Base-by-base conservation (phyloP, 2,113 vertebrate species). In the Tetraodon nigroviridis region DNA sequence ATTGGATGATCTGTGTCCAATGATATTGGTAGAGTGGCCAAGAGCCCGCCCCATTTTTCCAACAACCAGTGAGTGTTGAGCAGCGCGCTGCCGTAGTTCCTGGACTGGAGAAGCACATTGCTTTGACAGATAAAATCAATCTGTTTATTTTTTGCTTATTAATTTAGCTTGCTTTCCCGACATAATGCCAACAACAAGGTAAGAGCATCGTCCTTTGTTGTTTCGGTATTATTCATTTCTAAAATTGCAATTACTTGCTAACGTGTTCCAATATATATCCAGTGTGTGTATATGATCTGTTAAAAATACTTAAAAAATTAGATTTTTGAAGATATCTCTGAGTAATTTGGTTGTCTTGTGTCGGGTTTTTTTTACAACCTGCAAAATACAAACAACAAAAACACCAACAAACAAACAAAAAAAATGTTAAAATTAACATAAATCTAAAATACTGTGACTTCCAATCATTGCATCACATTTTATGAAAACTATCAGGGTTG, bases 171-270 rank as follows among this genome's bases (percentile, higher is more conserved):
- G 45, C 64, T 73, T 55, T 52, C 51, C 58, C 74, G 67, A 73
- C 61, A 84, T 3, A 53, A 90, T 92, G 90, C 86, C 88, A 37
- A 80, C 85, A 58, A 46, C 83, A 69, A 83, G 90, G 90, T 92
- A 86, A 87, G 87, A 61, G 13, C 27, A 37, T 37, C 11, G 32
- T 37, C 32, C 32, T 12, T 8, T 37, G 32, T 7, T 37, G 32
- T 37, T 12, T 37, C 32, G 8, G 12, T 37, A 12, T 2, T 37
- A 37, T 11, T 12, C 1, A 12, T 37, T 37, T 37, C 11, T 37
- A 37, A 37, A 37, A 37, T 37, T 37, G 32, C 3, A 37, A 37
- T 37, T 37, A 37, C 32, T 37, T 37, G 11, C 32, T 37, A 37
- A 37, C 32, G 7, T 27, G 32, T 37, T 37, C 12, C 32, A 37